A percentile compares a stretch with the other conserved stretches of the same genome.
Evolutionary conservation across 2,888 invertebrate genomes (phyloP).

Genomic region (Tetranychus piercei): DNA sequence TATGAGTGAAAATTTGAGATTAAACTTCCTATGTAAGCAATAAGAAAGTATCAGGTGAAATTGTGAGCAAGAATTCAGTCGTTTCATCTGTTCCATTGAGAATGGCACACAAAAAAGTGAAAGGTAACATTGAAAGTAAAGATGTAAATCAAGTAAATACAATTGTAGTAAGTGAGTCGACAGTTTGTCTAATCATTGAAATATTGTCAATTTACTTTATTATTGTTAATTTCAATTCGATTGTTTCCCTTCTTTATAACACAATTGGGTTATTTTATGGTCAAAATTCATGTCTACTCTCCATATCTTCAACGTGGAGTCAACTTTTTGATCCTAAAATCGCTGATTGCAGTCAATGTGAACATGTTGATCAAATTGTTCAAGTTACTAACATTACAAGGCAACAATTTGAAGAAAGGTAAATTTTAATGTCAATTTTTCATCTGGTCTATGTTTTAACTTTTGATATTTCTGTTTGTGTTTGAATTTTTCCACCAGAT

Average conservation of each 20-base stretch:
- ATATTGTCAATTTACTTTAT: not conserved
- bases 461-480: not conserved
- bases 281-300: not conserved
- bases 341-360: slow-evolving; percentile 59
- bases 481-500: slow-evolving; percentile 31
- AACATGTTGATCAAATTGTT: slow-evolving; percentile 43
- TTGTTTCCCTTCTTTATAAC: not conserved
- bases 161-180: not conserved
- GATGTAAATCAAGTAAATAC: too few relatives aligned
- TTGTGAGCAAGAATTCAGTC: not conserved
- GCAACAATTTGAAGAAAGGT: slow-evolving; percentile 49
- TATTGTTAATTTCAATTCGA: not conserved
- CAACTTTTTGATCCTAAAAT: slow-evolving; percentile 33
- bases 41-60: not conserved
- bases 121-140: too few relatives aligned
- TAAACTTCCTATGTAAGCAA: not conserved
- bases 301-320: not conserved
- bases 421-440: slow-evolving; percentile 28
- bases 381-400: slow-evolving; percentile 48
- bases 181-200: not conserved
- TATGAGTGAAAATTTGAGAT: not conserved
- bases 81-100: not conserved
- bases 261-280: not conserved
- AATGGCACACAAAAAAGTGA: too few relatives aligned
- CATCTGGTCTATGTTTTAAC: not conserved